phyloP scores from a whole-genome alignment of 2,888 invertebrate genomes.

The Deladenus siricidicola region DNA sequence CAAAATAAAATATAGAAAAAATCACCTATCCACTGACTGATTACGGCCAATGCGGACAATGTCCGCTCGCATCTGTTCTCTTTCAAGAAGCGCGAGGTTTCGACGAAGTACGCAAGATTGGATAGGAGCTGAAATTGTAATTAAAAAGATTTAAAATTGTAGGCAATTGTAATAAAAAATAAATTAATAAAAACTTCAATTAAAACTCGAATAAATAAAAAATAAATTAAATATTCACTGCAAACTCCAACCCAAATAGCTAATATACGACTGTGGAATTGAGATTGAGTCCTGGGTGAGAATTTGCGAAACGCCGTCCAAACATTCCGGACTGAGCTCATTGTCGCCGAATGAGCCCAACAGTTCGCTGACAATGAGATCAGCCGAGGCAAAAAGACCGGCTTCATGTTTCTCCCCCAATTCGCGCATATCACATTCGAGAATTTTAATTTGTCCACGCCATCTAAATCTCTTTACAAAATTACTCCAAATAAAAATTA shows the following conservation, averaged over 20 bases:
- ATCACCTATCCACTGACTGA: too few relatives aligned
- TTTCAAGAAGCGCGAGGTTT: too few relatives aligned
- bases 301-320: conserved; percentile 57
- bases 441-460: conserved; percentile 53
- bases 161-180: background rate
- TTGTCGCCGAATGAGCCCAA: conserved; percentile 97
- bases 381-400: conserved; percentile 63
- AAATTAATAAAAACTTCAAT: background rate
- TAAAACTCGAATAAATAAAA: background rate
- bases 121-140: background rate
- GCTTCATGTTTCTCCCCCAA: conserved; percentile 58
- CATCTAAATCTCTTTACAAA: conserved; percentile 29
- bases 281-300: conserved; percentile 50
- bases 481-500: background rate
- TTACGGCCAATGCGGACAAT: too few relatives aligned
- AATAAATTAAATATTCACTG: background rate
- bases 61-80: too few relatives aligned
- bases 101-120: background rate
- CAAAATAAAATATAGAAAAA: too few relatives aligned
- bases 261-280: conserved; percentile 45
- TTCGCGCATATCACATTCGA: conserved; percentile 57
- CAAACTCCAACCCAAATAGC: conserved; percentile 26
- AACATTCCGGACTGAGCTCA: conserved; percentile 82
- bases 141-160: background rate
- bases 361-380: conserved; percentile 76